A percentile compares a stretch with the other conserved stretches of the same genome.
Conservation (phyloP, 2,888 invertebrate genomes). For the Cosmia trapezina region DNA sequence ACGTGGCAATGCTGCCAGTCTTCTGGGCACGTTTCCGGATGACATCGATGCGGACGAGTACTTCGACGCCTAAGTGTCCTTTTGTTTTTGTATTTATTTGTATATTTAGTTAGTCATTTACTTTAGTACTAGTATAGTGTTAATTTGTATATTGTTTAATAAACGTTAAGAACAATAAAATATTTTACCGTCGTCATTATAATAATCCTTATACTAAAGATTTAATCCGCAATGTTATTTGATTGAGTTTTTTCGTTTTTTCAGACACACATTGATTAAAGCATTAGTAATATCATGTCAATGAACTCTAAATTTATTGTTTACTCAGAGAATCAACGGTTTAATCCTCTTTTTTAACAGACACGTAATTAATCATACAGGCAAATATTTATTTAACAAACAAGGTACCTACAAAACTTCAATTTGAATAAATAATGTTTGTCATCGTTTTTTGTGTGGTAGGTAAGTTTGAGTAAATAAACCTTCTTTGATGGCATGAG, state of each 20-base stretch:
- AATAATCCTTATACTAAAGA: too few relatives aligned
- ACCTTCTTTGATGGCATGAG: background rate
- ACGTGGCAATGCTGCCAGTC: too few relatives aligned
- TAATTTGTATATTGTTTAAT: too few relatives aligned
- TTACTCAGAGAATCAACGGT: background rate
- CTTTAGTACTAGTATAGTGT: too few relatives aligned
- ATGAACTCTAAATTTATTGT: conserved; percentile 27
- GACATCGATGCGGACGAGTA: too few relatives aligned
- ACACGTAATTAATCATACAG: conserved; percentile 29
- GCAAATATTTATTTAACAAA: conserved; percentile 19
- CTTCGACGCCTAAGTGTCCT: too few relatives aligned
- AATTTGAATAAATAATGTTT: conserved; percentile 10
- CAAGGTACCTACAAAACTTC: conserved; percentile 2
- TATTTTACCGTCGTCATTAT: too few relatives aligned
- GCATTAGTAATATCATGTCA: conserved; percentile 7
- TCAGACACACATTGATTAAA: conserved; percentile 3
- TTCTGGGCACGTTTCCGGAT: too few relatives aligned
- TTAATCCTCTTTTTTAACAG: background rate
- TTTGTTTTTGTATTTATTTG: too few relatives aligned
- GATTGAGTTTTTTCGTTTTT: background rate
- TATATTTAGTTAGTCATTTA: too few relatives aligned
- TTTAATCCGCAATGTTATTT: too few relatives aligned
- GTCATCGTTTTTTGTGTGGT: conserved; percentile 14
- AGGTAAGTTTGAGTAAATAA: conserved; percentile 14
- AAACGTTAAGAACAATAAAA: too few relatives aligned